Evolutionary conservation across 2,888 invertebrate genomes (phyloP).

Genomic region (Diaprepes abbreviatus): DNA sequence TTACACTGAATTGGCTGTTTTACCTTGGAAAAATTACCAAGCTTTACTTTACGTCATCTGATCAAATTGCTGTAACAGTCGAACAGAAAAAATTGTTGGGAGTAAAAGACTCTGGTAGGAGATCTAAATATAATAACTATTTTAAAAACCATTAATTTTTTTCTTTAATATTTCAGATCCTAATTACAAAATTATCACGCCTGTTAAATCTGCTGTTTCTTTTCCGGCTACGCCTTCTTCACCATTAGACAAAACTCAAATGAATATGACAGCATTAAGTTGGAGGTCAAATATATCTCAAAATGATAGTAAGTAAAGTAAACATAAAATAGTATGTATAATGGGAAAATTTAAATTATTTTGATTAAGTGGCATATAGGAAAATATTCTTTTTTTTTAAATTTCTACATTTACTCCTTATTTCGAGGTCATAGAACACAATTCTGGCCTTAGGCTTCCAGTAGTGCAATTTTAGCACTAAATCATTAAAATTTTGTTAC

Average conservation of each 20-base stretch:
- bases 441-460: too few relatives aligned
- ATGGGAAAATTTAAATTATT: too few relatives aligned
- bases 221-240: conserved; percentile 16
- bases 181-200: conserved; percentile 56
- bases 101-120: conserved; percentile 67
- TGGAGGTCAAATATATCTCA: conserved; percentile 63
- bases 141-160: not conserved
- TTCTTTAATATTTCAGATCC: conserved; percentile 53
- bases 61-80: conserved; percentile 69
- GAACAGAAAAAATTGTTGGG: conserved; percentile 71
- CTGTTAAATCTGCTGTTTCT: conserved; percentile 31
- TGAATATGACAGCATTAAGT: conserved; percentile 64
- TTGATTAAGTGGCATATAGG: too few relatives aligned
- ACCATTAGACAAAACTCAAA: conserved; percentile 54
- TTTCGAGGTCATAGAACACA: too few relatives aligned
- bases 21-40: conserved; percentile 69
- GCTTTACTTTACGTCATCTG: conserved; percentile 61
- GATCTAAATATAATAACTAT: not conserved
- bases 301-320: conserved; percentile 63
- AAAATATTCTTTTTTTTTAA: too few relatives aligned
- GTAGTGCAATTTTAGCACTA: too few relatives aligned
- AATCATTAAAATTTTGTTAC: too few relatives aligned
- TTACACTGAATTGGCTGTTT: conserved; percentile 69
- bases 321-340: too few relatives aligned
- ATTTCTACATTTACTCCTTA: too few relatives aligned